Conservation (phyloP, 2,113 vertebrate species). For the Ptilonorhynchus violaceus region DNA sequence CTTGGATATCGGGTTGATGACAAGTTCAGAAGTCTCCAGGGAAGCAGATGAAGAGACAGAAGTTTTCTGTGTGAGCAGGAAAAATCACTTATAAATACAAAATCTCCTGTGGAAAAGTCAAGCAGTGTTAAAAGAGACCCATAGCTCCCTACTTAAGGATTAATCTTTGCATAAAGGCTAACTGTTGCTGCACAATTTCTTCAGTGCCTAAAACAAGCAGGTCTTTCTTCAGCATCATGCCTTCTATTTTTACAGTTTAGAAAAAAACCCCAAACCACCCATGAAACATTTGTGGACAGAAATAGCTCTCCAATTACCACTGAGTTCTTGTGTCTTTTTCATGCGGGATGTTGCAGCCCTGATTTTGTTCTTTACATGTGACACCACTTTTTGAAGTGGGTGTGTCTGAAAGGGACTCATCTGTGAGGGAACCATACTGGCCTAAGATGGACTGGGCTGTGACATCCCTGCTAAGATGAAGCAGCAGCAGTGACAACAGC, state of each 20-base stretch:
- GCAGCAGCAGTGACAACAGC: neutral
- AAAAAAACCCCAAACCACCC: neutral
- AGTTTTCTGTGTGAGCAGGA: slow-evolving; percentile 4
- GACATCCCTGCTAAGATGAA: neutral
- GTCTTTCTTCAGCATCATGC: neutral
- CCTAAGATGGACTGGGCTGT: neutral
- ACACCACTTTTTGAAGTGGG: neutral
- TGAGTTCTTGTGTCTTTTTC: neutral
- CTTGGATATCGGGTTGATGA: slow-evolving; percentile 22
- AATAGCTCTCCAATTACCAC: neutral
- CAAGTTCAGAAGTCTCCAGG: slow-evolving; percentile 38
- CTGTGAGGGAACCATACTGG: neutral
- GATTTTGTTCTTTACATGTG: neutral
- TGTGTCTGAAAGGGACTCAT: neutral
- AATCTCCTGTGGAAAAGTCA: slow-evolving; percentile 33
- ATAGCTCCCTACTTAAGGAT: neutral
- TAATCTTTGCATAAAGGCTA: slow-evolving; percentile 17
- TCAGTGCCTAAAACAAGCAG: neutral
- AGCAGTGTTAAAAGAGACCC: neutral
- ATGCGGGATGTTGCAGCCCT: neutral
- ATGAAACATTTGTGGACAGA: neutral
- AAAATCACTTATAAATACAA: slow-evolving; percentile 4
- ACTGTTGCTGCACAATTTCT: neutral
- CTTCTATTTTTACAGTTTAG: neutral
- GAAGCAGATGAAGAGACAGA: slow-evolving; percentile 15